phyloP scores from a whole-genome alignment of 2,888 invertebrate species.

The Tineola bisselliella region DNA sequence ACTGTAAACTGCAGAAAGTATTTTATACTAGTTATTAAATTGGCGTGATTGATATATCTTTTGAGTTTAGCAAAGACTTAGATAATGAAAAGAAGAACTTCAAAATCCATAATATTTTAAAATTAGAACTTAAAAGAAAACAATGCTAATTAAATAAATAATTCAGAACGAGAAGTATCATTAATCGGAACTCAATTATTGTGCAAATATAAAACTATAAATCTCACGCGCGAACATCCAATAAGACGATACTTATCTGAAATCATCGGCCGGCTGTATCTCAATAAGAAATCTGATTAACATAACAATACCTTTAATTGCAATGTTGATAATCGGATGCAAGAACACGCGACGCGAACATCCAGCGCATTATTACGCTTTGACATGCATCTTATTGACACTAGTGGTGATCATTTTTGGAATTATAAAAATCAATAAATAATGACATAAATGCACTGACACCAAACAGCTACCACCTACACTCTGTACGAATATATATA shows the following conservation, averaged over 20 bases:
- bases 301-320: constrained; percentile 31
- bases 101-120: too few relatives aligned
- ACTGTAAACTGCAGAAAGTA: too few relatives aligned
- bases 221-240: constrained; percentile 35
- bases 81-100: too few relatives aligned
- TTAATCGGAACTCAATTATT: constrained; percentile 5
- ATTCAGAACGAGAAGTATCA: background rate
- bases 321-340: constrained; percentile 6
- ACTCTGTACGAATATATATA: too few relatives aligned
- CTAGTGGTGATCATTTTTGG: background rate
- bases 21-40: too few relatives aligned
- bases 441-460: too few relatives aligned
- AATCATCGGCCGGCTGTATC: constrained; percentile 26
- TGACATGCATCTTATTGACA: background rate
- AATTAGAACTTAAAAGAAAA: too few relatives aligned
- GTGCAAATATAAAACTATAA: constrained; percentile 24
- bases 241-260: constrained; percentile 39
- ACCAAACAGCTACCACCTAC: too few relatives aligned
- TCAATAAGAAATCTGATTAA: constrained; percentile 35
- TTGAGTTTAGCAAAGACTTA: too few relatives aligned
- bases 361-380: background rate
- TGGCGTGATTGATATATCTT: too few relatives aligned
- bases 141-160: background rate
- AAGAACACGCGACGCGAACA: background rate
- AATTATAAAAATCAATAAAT: too few relatives aligned